Evolutionary conservation across 2,888 invertebrate genomes (phyloP).

Genomic region (Syritta pipiens): DNA sequence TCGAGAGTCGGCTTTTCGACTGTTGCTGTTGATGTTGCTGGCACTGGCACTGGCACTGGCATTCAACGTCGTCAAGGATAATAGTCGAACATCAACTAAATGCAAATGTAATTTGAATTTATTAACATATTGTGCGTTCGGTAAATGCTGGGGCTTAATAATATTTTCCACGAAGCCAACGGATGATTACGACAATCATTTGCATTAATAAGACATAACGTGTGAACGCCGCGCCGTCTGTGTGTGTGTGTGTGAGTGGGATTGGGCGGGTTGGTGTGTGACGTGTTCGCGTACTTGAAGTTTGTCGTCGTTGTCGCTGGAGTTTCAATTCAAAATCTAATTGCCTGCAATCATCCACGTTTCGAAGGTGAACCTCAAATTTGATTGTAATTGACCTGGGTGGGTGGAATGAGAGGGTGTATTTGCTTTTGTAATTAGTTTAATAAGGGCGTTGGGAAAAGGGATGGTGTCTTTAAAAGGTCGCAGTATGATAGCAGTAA

Average conservation of each 20-base stretch:
- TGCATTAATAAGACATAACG: constrained; percentile 53
- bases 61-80: constrained; percentile 51
- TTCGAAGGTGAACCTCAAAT: too few species aligned
- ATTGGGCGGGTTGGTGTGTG: background rate
- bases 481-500: too few species aligned
- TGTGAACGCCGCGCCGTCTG: background rate
- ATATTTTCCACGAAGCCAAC: constrained; percentile 24
- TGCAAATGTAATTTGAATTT: constrained; percentile 68
- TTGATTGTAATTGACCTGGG: too few species aligned
- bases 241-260: too few species aligned
- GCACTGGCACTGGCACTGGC: background rate
- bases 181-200: constrained; percentile 50
- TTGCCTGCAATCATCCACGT: too few species aligned
- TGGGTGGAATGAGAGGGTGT: too few species aligned
- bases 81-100: constrained; percentile 64
- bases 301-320: too few species aligned
- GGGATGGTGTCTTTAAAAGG: too few species aligned
- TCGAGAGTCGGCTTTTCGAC: background rate
- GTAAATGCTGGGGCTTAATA: constrained; percentile 49
- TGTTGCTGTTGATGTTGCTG: background rate
- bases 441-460: too few species aligned
- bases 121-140: constrained; percentile 63
- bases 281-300: too few species aligned
- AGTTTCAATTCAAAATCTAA: too few species aligned
- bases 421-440: too few species aligned